These are phyloP conservation scores for Ganaspis brasiliensis DNA, from an alignment of 2,888 invertebrate species.

Conservation along the genomic window DNA sequence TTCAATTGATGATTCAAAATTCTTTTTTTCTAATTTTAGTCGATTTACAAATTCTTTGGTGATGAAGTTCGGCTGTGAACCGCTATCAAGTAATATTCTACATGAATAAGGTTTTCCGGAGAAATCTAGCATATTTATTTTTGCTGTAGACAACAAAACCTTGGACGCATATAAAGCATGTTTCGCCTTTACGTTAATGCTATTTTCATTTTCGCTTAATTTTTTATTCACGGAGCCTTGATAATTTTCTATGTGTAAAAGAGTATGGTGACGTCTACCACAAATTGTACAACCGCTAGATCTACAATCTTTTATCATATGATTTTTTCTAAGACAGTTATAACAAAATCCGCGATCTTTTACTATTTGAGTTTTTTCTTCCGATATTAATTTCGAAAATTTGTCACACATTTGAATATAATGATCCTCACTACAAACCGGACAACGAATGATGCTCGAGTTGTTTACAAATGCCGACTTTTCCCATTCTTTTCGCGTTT, in stretches of 20 bases:
- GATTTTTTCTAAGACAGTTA: background rate
- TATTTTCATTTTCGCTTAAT: background rate
- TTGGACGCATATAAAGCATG: constrained; percentile 4
- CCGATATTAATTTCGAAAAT: background rate
- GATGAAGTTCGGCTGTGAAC: constrained; percentile 35
- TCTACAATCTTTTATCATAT: constrained; percentile 4
- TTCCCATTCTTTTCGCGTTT: background rate
- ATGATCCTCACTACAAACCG: constrained; percentile 9
- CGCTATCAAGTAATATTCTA: constrained; percentile 38
- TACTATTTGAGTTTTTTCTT: background rate
- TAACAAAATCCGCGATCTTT: background rate
- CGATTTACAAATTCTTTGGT: background rate
- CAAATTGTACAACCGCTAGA: constrained; percentile 5
- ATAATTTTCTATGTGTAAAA: constrained; percentile 9
- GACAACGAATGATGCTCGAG: background rate
- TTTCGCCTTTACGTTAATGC: background rate
- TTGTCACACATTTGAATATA: background rate
- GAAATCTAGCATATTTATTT: constrained; percentile 20
- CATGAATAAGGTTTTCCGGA: constrained; percentile 13
- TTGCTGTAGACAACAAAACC: constrained; percentile 44
- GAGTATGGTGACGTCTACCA: constrained; percentile 21
- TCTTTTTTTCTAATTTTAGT: background rate
- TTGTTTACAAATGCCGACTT: background rate
- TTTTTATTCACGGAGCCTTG: background rate
- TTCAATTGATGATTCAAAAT: constrained; percentile 3